Percentiles rank a stretch among this genome's conserved stretches.
Evolutionary conservation across 2,113 vertebrate genomes (phyloP).

Genomic region (Dascyllus trimaculatus): DNA sequence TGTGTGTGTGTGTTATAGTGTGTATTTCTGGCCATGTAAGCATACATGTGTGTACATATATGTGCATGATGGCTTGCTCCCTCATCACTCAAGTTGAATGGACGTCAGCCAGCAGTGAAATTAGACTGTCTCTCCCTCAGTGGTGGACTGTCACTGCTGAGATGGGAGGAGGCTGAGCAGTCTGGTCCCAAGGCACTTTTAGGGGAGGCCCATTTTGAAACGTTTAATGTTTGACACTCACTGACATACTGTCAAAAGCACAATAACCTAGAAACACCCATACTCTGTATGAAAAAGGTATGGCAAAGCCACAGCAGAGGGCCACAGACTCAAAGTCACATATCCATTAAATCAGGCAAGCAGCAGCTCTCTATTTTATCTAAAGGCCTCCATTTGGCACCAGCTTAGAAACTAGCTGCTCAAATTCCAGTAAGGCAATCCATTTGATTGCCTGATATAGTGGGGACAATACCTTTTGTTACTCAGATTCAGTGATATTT

Average conservation of each 20-base stretch:
- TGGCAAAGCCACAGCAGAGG: not conserved
- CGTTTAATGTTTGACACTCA: conserved; percentile 80
- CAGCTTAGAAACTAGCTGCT: conserved; percentile 43
- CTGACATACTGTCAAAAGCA: conserved; percentile 78
- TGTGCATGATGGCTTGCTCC: conserved; percentile 62
- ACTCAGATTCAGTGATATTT: conserved; percentile 12
- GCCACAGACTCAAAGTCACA: conserved; percentile 45
- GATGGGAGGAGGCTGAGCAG: conserved; percentile 72
- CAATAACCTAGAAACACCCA: conserved; percentile 76
- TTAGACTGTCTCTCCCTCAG: conserved; percentile 77
- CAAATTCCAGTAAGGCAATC: conserved; percentile 55
- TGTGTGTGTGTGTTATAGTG: not conserved
- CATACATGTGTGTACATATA: conserved; percentile 29
- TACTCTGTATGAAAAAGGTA: conserved; percentile 63
- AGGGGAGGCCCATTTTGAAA: conserved; percentile 66
- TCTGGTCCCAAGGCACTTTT: conserved; percentile 77
- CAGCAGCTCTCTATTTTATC: conserved; percentile 40
- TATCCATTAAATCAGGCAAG: conserved; percentile 58
- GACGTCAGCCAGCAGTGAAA: conserved; percentile 82
- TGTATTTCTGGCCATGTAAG: conserved; percentile 35
- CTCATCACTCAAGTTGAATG: conserved; percentile 80
- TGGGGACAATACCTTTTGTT: conserved; percentile 33
- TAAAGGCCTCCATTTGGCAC: conserved; percentile 58
- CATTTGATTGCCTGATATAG: conserved; percentile 45
- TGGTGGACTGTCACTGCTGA: conserved; percentile 74